Percentiles rank a stretch among this genome's conserved stretches.
Evolutionary conservation across 2,113 vertebrate species (phyloP).

Genomic region (Sinocyclocheilus anshuiensis): DNA sequence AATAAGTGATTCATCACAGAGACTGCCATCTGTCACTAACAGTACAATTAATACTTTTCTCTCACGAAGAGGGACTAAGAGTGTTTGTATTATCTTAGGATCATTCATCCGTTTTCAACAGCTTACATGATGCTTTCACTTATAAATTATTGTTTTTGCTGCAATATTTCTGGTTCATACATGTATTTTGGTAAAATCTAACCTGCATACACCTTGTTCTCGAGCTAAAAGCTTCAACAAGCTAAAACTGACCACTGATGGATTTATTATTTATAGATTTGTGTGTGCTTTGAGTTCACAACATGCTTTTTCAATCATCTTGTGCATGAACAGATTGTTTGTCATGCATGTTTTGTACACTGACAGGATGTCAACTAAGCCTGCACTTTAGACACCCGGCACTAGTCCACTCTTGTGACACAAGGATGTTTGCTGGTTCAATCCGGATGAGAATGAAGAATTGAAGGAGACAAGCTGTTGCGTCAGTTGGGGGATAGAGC

Average conservation of each 20-base stretch:
- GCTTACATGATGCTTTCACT: not conserved
- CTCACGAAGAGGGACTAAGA: conserved; percentile 20
- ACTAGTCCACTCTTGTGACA: conserved; percentile 12
- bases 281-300: not conserved
- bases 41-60: conserved; percentile 13
- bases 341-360: conserved; percentile 26
- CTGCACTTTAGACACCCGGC: conserved; percentile 27
- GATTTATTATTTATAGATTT: conserved; percentile 28
- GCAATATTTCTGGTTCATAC: not conserved
- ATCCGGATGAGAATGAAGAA: conserved; percentile 29
- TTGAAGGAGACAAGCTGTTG: conserved; percentile 36
- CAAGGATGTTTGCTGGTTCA: conserved; percentile 21
- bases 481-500: conserved; percentile 21
- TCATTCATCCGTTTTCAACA: conserved; percentile 4
- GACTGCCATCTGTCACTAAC: not conserved
- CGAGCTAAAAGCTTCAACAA: conserved; percentile 4
- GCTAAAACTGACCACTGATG: not conserved
- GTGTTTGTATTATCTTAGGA: not conserved
- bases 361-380: conserved; percentile 44
- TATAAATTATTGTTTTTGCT: conserved; percentile 11
- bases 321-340: conserved; percentile 14
- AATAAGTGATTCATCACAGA: not conserved
- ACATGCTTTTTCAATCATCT: conserved; percentile 33
- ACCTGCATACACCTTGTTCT: not conserved
- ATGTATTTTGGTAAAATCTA: not conserved